Percentiles rank a stretch among this genome's conserved stretches.
Evolutionary conservation across 2,797 vertebrate genomes (phyloP).

Genomic region (Gymnothorax reevesii): DNA sequence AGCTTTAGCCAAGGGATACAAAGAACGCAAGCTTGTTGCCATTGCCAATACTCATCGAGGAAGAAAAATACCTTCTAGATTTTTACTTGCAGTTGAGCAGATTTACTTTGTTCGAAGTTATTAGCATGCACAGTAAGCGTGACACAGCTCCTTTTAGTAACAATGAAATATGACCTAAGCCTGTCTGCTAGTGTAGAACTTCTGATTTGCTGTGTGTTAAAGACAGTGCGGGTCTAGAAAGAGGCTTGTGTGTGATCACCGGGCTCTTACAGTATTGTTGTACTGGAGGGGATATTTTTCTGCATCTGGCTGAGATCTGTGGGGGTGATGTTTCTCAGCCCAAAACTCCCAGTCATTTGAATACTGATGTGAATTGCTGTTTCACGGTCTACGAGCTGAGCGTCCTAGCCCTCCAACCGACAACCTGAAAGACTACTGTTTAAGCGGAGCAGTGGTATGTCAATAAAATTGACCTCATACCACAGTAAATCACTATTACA

Average conservation of each 20-base stretch:
- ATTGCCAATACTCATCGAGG: too few species aligned
- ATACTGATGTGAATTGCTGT: background rate
- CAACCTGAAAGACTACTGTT: background rate
- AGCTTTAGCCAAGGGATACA: too few species aligned
- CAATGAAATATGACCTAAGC: background rate
- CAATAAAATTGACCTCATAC: constrained; percentile 45
- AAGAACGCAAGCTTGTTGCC: too few species aligned
- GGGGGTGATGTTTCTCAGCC: constrained; percentile 22
- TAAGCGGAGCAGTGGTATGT: constrained; percentile 40
- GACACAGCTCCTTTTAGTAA: background rate
- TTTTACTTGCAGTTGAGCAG: too few species aligned
- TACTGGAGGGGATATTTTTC: constrained; percentile 43
- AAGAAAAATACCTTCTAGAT: too few species aligned
- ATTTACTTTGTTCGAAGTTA: too few species aligned
- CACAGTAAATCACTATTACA: background rate
- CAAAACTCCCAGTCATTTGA: constrained; percentile 27
- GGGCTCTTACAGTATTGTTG: constrained; percentile 58
- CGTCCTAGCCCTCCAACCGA: constrained; percentile 32
- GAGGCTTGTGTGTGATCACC: background rate
- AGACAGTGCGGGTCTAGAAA: too few species aligned
- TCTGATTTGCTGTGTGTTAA: background rate
- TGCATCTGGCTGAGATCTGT: constrained; percentile 4
- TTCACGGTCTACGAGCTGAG: constrained; percentile 33
- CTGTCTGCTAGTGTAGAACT: background rate
- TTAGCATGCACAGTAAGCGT: too few species aligned